phyloP scores from a whole-genome alignment of 2,113 vertebrate genomes.

The Lucifuga dentata region DNA sequence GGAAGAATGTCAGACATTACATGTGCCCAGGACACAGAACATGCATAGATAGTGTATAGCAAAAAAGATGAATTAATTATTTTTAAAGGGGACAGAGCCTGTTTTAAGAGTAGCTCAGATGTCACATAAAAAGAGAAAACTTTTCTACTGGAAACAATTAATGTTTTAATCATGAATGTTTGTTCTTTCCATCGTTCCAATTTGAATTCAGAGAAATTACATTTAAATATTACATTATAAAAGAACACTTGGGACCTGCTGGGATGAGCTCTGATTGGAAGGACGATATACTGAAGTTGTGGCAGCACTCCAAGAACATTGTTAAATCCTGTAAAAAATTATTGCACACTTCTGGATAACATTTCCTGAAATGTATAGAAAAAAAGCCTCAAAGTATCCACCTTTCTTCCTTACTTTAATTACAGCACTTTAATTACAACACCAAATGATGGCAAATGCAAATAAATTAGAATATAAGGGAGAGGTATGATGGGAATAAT shows the following conservation, averaged over 20 bases:
- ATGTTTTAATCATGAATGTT: constrained; percentile 9
- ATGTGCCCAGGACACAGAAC: constrained; percentile 74
- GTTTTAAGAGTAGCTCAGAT: constrained; percentile 27
- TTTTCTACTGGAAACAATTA: constrained; percentile 20
- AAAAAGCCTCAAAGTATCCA: background rate
- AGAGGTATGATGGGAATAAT: background rate
- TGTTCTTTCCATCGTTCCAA: no score
- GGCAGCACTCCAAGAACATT: constrained; percentile 16
- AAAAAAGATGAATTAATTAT: constrained; percentile 23
- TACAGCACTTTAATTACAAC: no score
- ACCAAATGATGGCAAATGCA: background rate
- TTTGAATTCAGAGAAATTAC: constrained; percentile 42
- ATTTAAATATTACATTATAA: background rate
- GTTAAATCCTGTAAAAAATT: constrained; percentile 17
- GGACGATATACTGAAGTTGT: constrained; percentile 3
- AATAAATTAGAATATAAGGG: constrained; percentile 5
- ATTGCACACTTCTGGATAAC: background rate
- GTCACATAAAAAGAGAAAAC: constrained; percentile 43
- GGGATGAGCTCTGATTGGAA: constrained; percentile 16
- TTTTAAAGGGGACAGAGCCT: no score
- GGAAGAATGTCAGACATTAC: constrained; percentile 83
- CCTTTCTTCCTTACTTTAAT: no score
- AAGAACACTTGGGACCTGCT: constrained; percentile 4
- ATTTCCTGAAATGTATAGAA: background rate
- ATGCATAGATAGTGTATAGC: constrained; percentile 71